A percentile compares a stretch with the other conserved stretches of the same genome.
These are phyloP conservation scores for Ahaetulla prasina DNA, from an alignment of 2,113 vertebrate species.

Conservation along the genomic window DNA sequence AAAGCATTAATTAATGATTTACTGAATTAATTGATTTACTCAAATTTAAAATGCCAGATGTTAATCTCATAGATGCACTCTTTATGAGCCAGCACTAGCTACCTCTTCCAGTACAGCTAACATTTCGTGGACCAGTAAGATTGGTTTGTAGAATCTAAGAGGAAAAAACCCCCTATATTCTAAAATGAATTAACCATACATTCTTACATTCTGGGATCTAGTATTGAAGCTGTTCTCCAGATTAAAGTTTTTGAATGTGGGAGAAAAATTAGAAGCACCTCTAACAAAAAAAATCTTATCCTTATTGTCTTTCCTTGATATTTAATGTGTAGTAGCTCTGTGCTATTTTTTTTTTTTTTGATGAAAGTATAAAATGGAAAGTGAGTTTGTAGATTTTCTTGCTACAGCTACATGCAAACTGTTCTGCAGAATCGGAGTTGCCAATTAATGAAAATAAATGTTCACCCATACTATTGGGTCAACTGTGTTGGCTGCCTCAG, in stretches of 20 bases:
- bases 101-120: neutral
- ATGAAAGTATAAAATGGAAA: neutral
- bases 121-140: neutral
- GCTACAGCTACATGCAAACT: neutral
- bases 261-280: neutral
- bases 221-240: neutral
- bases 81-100: neutral
- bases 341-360: too few relatives aligned
- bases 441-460: neutral
- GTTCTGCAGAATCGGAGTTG: neutral
- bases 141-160: neutral
- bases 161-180: neutral
- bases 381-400: neutral
- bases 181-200: neutral
- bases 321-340: too few relatives aligned
- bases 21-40: neutral
- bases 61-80: neutral
- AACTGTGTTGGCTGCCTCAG: neutral
- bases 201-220: neutral
- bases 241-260: neutral
- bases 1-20: neutral
- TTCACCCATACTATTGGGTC: neutral
- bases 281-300: neutral
- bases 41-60: neutral
- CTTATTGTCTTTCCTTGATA: neutral